A percentile compares a stretch with the other conserved stretches of the same genome.
Evolutionary conservation across 2,888 invertebrate genomes (phyloP).

Genomic region (Phorcus lineatus): DNA sequence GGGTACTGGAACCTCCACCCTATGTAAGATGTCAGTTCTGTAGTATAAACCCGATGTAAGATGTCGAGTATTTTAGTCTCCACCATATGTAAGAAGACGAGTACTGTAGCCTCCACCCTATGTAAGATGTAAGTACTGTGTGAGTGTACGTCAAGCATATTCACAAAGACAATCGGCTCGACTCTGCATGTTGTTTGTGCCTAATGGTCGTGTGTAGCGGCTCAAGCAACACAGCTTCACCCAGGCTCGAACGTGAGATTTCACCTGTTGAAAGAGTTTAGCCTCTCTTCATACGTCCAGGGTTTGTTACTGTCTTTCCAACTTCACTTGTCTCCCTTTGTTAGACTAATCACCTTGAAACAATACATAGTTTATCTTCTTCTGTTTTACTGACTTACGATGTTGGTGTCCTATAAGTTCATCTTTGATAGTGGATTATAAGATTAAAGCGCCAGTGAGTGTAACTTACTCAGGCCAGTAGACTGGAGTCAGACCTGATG

Average conservation of each 20-base stretch:
- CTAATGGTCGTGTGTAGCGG: neutral
- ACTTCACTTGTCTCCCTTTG: slow-evolving; percentile 7
- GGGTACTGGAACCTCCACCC: too few relatives aligned
- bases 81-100: too few relatives aligned
- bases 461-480: neutral
- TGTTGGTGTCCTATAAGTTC: neutral
- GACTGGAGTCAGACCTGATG: neutral
- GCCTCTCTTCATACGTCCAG: neutral
- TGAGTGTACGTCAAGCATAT: neutral
- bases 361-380: neutral
- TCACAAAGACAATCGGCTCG: slow-evolving; percentile 12
- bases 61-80: too few relatives aligned
- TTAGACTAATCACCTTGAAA: neutral
- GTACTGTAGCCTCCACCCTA: too few relatives aligned
- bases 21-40: too few relatives aligned
- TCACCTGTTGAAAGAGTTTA: neutral
- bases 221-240: slow-evolving; percentile 1
- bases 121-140: too few relatives aligned
- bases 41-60: too few relatives aligned
- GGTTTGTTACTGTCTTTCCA: neutral
- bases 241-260: slow-evolving; percentile 18
- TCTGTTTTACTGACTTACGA: neutral
- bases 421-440: slow-evolving; percentile 19
- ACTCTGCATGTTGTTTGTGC: slow-evolving; percentile 17
- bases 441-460: neutral